Evolutionary conservation across 2,797 vertebrate genomes (phyloP).

Genomic region (Syndactyla subalaris): DNA sequence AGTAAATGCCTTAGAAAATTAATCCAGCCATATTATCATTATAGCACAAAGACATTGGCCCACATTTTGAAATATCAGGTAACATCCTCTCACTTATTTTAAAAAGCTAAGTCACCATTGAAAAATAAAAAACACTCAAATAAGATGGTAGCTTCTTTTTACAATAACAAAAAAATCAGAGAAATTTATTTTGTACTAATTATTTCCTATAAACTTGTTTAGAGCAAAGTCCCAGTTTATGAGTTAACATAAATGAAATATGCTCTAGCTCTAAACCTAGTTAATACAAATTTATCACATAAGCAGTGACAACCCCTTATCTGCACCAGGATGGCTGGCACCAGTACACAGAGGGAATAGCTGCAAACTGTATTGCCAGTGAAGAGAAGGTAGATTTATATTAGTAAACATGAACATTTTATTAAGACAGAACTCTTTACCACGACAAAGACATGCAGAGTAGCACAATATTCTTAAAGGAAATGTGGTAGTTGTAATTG

Average conservation of each 20-base stretch:
- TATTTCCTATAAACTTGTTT: not conserved
- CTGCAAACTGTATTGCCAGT: slow-evolving; percentile 12
- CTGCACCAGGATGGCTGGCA: slow-evolving; percentile 4
- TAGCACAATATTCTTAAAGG: not conserved
- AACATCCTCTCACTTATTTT: not conserved
- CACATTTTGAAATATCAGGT: not conserved
- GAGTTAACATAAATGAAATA: not conserved
- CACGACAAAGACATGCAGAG: not conserved
- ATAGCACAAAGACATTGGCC: not conserved
- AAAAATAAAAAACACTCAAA: not conserved
- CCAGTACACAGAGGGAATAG: not conserved
- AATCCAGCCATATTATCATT: not conserved
- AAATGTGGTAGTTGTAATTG: not conserved
- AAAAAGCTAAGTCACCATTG: not conserved
- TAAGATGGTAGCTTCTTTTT: not conserved
- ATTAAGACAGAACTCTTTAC: slow-evolving; percentile 16
- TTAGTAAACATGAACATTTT: not conserved
- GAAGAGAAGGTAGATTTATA: not conserved
- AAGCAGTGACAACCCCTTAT: slow-evolving; percentile 6
- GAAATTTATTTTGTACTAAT: not conserved
- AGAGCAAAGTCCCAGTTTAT: not conserved
- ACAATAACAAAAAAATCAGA: not conserved
- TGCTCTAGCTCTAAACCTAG: not conserved
- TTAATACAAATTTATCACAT: slow-evolving; percentile 10
- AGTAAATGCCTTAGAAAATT: not conserved